Conservation (phyloP, 2,797 vertebrate species). For the Dendrocincla tyrannina region DNA sequence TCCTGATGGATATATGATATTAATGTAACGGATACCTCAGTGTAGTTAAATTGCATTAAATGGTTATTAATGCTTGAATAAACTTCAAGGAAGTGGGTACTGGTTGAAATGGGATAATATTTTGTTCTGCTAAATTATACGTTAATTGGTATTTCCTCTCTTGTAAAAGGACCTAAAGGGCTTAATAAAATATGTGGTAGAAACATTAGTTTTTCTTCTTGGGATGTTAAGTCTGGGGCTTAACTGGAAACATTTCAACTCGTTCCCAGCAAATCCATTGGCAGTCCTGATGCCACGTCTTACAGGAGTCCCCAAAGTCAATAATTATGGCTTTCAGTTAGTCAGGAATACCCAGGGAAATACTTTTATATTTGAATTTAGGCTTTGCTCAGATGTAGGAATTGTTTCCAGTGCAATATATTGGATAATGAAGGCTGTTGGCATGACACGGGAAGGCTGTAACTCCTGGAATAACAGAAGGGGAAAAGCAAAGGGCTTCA, state of each 20-base stretch:
- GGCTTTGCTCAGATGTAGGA: neutral
- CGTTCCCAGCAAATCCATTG: conserved; percentile 78
- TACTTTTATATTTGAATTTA: neutral
- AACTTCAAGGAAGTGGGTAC: conserved; percentile 85
- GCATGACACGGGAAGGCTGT: rapidly evolving
- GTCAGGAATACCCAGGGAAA: neutral
- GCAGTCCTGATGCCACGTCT: conserved; percentile 43
- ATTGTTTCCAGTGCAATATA: rapidly evolving
- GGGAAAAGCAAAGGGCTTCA: neutral
- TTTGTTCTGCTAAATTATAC: conserved; percentile 86
- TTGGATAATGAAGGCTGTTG: neutral
- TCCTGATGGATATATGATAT: conserved; percentile 85
- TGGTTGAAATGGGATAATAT: conserved; percentile 85
- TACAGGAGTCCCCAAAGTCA: conserved; percentile 65
- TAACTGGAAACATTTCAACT: conserved; percentile 75
- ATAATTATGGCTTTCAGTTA: conserved; percentile 51
- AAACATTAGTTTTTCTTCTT: conserved; percentile 71
- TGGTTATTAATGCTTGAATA: conserved; percentile 86
- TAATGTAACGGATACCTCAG: conserved; percentile 85
- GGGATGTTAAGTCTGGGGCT: conserved; percentile 76
- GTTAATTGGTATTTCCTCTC: conserved; percentile 86
- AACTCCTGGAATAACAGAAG: neutral
- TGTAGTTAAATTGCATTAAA: conserved; percentile 87
- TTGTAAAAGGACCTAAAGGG: conserved; percentile 84
- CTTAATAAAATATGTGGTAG: conserved; percentile 82